These are phyloP conservation scores for Lutraria lutraria DNA, from an alignment of 2,888 invertebrate genomes.

Conservation along the genomic window DNA sequence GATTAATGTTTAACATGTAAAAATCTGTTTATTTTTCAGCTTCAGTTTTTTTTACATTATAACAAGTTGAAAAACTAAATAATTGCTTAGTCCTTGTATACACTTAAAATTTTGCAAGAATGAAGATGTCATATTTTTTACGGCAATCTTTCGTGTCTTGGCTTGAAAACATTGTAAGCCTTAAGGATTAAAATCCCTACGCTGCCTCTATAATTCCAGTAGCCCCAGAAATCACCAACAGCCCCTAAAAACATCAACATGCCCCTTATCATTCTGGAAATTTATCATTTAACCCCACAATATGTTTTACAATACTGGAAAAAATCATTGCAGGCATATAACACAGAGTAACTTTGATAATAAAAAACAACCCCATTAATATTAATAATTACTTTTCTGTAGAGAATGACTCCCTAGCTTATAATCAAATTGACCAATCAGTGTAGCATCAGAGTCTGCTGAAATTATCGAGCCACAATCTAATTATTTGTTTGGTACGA, in stretches of 20 bases:
- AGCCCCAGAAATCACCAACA: too few species aligned
- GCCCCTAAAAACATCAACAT: background rate
- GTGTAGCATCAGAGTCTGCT: conserved; percentile 31
- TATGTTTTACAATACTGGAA: background rate
- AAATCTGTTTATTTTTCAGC: background rate
- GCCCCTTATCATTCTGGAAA: background rate
- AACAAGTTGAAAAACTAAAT: too few species aligned
- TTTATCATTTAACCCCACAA: background rate
- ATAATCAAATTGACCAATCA: conserved; percentile 56
- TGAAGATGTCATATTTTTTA: too few species aligned
- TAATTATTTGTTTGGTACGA: conserved; percentile 35
- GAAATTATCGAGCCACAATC: conserved; percentile 37
- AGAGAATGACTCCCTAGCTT: conserved; percentile 19
- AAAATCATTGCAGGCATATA: background rate
- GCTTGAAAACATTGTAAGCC: too few species aligned
- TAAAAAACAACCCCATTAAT: conserved; percentile 28
- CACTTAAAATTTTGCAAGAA: too few species aligned
- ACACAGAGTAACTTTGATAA: background rate
- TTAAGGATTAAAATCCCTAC: too few species aligned
- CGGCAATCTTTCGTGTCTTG: too few species aligned
- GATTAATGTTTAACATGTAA: background rate
- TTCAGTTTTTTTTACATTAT: background rate
- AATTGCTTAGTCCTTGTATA: too few species aligned
- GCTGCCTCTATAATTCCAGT: too few species aligned
- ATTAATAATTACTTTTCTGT: conserved; percentile 23